A percentile compares a stretch with the other conserved stretches of the same genome.
These are phyloP conservation scores for Choloepus didactylus DNA, from an alignment of 2,797 vertebrate genomes.

Conservation along the genomic window DNA sequence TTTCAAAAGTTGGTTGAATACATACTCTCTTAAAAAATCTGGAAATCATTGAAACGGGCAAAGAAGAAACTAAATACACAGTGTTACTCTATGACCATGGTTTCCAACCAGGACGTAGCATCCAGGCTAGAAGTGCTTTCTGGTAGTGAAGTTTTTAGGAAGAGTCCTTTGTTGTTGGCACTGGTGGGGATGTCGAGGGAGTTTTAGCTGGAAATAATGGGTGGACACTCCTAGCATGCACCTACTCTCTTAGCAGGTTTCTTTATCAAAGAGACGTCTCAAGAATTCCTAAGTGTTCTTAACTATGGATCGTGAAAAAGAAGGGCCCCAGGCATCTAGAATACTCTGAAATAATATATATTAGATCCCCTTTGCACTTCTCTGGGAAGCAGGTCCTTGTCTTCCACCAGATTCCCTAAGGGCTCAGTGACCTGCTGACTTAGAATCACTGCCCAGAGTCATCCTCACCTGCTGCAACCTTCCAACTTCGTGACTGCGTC, in stretches of 20 bases:
- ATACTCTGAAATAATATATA: not conserved
- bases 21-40: not conserved
- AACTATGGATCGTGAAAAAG: not conserved
- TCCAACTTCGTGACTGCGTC: not conserved
- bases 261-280: not conserved
- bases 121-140: not conserved
- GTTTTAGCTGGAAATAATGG: not conserved
- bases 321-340: not conserved
- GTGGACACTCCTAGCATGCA: not conserved
- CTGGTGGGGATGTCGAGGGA: not conserved
- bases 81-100: not conserved
- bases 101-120: not conserved
- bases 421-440: not conserved
- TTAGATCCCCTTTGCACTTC: not conserved
- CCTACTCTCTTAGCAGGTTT: not conserved
- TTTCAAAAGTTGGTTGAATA: not conserved
- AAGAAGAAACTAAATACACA: not conserved
- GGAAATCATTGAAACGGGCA: not conserved
- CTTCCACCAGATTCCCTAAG: not conserved
- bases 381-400: not conserved
- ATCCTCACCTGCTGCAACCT: not conserved
- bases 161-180: not conserved
- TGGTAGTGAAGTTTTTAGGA: not conserved
- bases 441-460: not conserved
- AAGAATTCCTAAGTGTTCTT: not conserved